Evolutionary conservation across 2,113 vertebrate species (phyloP).

Genomic region (Strix uralensis): DNA sequence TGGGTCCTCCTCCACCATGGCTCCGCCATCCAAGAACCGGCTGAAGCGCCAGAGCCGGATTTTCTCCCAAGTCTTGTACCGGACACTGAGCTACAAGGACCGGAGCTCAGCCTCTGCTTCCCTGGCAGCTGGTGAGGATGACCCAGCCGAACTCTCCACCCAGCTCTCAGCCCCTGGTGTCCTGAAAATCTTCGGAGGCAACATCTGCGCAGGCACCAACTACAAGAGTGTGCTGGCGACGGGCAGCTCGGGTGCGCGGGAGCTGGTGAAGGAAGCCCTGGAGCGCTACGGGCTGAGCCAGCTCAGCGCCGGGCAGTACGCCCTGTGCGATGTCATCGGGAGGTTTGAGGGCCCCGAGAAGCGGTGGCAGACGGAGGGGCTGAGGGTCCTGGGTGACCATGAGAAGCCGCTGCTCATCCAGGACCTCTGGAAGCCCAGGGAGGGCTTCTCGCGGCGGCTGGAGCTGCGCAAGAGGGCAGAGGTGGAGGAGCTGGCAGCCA

Average conservation of each 20-base stretch:
- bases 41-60: slow-evolving; percentile 91
- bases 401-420: slow-evolving; percentile 93
- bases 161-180: slow-evolving; percentile 91
- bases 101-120: slow-evolving; percentile 73
- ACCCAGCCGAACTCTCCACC: slow-evolving; percentile 91
- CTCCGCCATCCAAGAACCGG: slow-evolving; percentile 88
- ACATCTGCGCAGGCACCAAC: slow-evolving; percentile 89
- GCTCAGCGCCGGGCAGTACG: slow-evolving; percentile 75
- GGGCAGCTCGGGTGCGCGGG: slow-evolving; percentile 83
- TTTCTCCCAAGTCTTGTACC: slow-evolving; percentile 87
- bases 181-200: slow-evolving; percentile 93
- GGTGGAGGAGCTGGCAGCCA: slow-evolving; percentile 88
- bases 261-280: slow-evolving; percentile 92
- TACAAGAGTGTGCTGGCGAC: slow-evolving; percentile 97
- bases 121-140: slow-evolving; percentile 69
- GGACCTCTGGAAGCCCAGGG: slow-evolving; percentile 92
- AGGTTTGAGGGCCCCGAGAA: slow-evolving; percentile 75
- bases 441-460: slow-evolving; percentile 89
- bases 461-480: slow-evolving; percentile 87
- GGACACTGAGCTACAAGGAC: slow-evolving; percentile 91
- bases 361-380: slow-evolving; percentile 83
- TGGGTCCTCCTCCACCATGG: slow-evolving; percentile 86
- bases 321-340: slow-evolving; percentile 92
- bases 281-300: slow-evolving; percentile 91
- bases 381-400: slow-evolving; percentile 86